phyloP scores from a whole-genome alignment of 2,888 invertebrate species.

The Diaphora mendica region DNA sequence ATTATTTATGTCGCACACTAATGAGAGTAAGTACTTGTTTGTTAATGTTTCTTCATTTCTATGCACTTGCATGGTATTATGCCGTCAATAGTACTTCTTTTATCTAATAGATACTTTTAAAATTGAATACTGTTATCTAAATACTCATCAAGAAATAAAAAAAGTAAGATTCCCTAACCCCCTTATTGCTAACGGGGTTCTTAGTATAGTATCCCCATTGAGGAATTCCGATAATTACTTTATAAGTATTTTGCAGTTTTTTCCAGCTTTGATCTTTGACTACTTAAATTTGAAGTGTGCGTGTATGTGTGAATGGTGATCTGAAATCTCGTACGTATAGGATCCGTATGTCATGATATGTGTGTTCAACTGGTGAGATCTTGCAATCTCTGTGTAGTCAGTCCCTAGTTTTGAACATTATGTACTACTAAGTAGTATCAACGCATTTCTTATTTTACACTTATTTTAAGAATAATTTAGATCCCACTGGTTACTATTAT shows the following conservation, averaged over 20 bases:
- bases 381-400: background rate
- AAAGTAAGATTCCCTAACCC: background rate
- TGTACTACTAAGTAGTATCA: background rate
- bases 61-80: background rate
- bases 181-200: background rate
- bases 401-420: background rate
- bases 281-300: slow-evolving; percentile 15
- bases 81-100: background rate
- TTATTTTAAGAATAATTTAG: background rate
- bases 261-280: background rate
- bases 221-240: background rate
- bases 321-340: background rate
- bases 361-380: background rate
- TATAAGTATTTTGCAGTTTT: background rate
- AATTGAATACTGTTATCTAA: background rate
- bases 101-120: background rate
- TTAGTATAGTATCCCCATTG: background rate
- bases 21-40: slow-evolving; percentile 19
- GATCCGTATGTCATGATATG: background rate
- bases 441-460: background rate
- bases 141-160: background rate
- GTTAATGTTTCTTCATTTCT: background rate
- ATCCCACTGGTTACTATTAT: background rate
- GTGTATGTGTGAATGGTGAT: slow-evolving; percentile 27
- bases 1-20: slow-evolving; percentile 18